Evolutionary conservation across 2,113 vertebrate genomes (phyloP), one percentile per base, ranked within the genome.

Genomic region (Zosterops borbonicus): DNA sequence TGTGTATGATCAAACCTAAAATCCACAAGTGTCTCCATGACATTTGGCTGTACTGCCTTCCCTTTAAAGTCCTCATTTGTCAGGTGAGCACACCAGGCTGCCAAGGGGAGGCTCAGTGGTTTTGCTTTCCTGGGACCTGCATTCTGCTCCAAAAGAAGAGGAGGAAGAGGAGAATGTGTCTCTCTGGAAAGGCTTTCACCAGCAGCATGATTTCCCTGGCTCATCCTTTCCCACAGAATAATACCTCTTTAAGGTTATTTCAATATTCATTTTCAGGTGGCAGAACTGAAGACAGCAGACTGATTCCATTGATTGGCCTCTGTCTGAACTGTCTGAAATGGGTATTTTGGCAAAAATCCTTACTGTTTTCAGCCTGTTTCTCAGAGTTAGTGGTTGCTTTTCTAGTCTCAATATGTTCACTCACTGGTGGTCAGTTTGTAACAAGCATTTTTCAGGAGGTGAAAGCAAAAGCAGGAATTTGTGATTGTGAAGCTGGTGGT

Each of bases 261-360:
- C 79, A 50, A 59, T 70, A 71, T 93, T 95, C 47, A 58, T 90
- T 93, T 94, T 84, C 60, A 0, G 0, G 22, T 68, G 56, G 44
- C 31, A 71, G 79, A 77, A 60, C 63, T 69, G 63, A 90, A 75
- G 79, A 64, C 19, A 89, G 63, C 42, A 81, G 80, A 50, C 68
- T 75, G 75, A 67, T 78, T 83, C 80, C 76, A 70, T 75, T 80
- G 76, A 92, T 81, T 90, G 37, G 31, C 81, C 90, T 84, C 87
- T 85, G 5, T 50, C 59, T 83, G 84, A 37, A 71, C 53, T 89
- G 62, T 69, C 41, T 63, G 62, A 83, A 89, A 85, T 55, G 27
- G 37, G 19, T 56, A 47, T 94, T 95, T 90, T 52, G 83, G 82
- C 29, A 89, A 71, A 90, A 94, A 23, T 5, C 16, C 31, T 25